These are phyloP conservation scores for Galleria mellonella DNA, from an alignment of 1,140 invertebrate species.

Conservation along the genomic window DNA sequence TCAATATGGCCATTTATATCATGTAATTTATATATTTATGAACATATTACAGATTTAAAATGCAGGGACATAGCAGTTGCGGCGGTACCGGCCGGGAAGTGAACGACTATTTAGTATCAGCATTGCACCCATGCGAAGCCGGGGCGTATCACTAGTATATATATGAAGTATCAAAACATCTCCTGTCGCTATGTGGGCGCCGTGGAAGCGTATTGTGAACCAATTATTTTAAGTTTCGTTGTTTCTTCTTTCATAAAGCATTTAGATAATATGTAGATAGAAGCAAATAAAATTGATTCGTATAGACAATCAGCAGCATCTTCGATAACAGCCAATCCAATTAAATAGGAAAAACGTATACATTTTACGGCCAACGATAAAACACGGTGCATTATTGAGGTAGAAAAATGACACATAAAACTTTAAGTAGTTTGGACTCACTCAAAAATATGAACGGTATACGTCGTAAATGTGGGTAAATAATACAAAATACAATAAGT, in stretches of 20 bases:
- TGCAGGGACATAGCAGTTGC: no score
- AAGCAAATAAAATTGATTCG: no score
- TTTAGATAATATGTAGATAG: no score
- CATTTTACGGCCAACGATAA: constrained; percentile 45
- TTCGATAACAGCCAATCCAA: constrained; percentile 29
- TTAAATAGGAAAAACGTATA: constrained; percentile 39
- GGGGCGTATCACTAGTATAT: no score
- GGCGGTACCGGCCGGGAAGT: no score
- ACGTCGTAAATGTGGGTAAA: constrained; percentile 66
- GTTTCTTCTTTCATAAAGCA: no score
- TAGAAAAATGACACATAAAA: constrained; percentile 64
- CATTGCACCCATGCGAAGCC: no score
- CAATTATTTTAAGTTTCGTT: constrained; percentile 73
- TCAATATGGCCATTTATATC: no score
- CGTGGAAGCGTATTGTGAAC: constrained; percentile 39
- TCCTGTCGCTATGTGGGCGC: neutral
- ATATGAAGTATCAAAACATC: neutral
- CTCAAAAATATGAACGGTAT: constrained; percentile 64
- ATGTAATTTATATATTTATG: no score
- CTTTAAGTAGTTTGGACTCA: constrained; percentile 66
- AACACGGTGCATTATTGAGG: constrained; percentile 46
- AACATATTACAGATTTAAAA: no score
- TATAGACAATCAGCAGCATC: no score
- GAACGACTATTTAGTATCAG: no score
- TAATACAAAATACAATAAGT: constrained; percentile 74